phyloP scores from a whole-genome alignment of 2,888 invertebrate species.

The Hermodice carunculata region DNA sequence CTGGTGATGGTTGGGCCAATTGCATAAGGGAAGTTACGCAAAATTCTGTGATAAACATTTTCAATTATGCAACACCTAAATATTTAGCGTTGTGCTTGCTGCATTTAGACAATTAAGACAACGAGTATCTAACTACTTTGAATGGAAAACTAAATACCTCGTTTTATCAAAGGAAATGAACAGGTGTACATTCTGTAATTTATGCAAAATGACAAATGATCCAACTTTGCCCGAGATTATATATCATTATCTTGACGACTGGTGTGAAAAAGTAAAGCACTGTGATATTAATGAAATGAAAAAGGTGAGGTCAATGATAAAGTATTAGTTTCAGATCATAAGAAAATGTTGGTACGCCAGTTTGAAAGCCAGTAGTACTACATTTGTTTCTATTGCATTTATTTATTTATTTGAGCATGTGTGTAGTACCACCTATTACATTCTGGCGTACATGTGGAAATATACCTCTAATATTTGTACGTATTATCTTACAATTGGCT shows the following conservation, averaged over 20 bases:
- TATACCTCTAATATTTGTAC: no score
- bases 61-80: slow-evolving; percentile 90
- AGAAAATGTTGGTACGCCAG: no score
- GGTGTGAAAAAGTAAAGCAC: slow-evolving; percentile 21
- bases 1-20: slow-evolving; percentile 35
- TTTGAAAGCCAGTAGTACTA: no score
- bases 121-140: slow-evolving; percentile 92
- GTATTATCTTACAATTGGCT: no score
- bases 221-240: neutral
- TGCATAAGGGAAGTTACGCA: slow-evolving; percentile 27
- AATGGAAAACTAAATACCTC: slow-evolving; percentile 14
- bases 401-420: no score
- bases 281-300: no score
- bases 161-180: neutral
- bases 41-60: slow-evolving; percentile 92
- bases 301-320: no score
- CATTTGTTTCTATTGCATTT: no score
- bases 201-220: slow-evolving; percentile 21
- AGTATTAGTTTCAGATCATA: no score
- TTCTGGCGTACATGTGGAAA: no score
- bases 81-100: slow-evolving; percentile 89
- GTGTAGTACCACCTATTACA: no score
- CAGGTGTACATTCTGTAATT: slow-evolving; percentile 19
- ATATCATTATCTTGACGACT: slow-evolving; percentile 13
- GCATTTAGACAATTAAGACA: slow-evolving; percentile 87